Evolutionary conservation across 2,888 invertebrate species (phyloP).

Genomic region (Dorcus parallelipipedus): DNA sequence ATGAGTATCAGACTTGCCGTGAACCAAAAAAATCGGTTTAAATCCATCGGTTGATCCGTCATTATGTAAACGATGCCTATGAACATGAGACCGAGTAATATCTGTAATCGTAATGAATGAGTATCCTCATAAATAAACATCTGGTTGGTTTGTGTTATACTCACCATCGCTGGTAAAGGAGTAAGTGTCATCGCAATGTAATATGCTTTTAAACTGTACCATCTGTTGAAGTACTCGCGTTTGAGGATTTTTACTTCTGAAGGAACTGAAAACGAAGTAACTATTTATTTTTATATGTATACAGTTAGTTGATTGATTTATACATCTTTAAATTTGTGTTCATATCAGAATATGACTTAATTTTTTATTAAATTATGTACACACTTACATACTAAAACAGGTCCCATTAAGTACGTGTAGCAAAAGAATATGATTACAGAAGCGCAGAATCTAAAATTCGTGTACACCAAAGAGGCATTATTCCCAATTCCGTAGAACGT

Average conservation of each 20-base stretch:
- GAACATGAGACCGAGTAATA: conserved; percentile 52
- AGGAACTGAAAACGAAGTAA: conserved; percentile 58
- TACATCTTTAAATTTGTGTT: too few species aligned
- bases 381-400: conserved; percentile 16
- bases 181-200: conserved; percentile 65
- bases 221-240: conserved; percentile 73
- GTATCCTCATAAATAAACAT: conserved; percentile 37
- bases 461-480: conserved; percentile 8
- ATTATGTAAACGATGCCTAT: conserved; percentile 7
- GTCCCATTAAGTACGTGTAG: conserved; percentile 9
- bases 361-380: neutral
- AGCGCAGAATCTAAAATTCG: conserved; percentile 14
- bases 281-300: too few species aligned
- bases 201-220: conserved; percentile 72
- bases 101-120: conserved; percentile 42
- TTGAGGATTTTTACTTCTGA: conserved; percentile 68
- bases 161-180: conserved; percentile 64
- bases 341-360: too few species aligned
- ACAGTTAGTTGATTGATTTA: too few species aligned
- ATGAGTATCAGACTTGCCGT: conserved; percentile 1
- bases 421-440: conserved; percentile 11
- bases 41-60: conserved; percentile 14
- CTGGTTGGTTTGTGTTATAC: conserved; percentile 28
- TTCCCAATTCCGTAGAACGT: conserved; percentile 14
- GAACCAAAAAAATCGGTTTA: conserved; percentile 6